Conservation (phyloP, 2,113 vertebrate species). For the Clarias gariepinus region DNA sequence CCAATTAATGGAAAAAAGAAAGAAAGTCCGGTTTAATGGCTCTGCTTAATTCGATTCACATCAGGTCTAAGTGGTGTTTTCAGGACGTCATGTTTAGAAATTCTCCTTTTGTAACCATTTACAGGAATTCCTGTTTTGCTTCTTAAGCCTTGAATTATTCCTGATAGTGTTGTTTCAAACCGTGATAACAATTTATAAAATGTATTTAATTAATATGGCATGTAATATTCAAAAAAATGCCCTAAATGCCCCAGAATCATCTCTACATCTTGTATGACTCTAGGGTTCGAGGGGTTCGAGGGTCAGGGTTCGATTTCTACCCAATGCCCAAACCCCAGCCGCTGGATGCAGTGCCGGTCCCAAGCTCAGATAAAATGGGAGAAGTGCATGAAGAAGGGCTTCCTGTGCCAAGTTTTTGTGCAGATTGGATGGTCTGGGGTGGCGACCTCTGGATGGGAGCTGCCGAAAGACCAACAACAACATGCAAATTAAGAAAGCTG, state of each 20-base stretch:
- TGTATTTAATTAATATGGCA: background rate
- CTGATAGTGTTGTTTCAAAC: background rate
- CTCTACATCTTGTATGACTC: background rate
- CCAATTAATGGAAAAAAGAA: constrained; percentile 67
- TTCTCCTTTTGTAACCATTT: background rate
- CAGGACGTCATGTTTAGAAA: background rate
- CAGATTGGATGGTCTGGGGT: too few species aligned
- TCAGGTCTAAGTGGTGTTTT: background rate
- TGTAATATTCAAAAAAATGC: background rate
- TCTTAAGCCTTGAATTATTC: background rate
- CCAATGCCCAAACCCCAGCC: too few species aligned
- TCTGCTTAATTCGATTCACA: constrained; percentile 14
- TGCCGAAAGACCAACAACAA: too few species aligned
- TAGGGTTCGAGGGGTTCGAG: too few species aligned
- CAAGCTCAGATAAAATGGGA: too few species aligned
- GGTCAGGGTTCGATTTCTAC: too few species aligned
- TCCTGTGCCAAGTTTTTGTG: too few species aligned
- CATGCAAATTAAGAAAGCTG: background rate
- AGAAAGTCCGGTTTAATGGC: constrained; percentile 70
- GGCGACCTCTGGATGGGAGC: too few species aligned
- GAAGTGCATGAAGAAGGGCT: too few species aligned
- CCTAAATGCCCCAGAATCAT: background rate
- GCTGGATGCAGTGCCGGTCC: too few species aligned
- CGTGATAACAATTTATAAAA: background rate
- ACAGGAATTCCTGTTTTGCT: background rate